Percentiles rank a stretch among this genome's conserved stretches.
These are phyloP conservation scores for Gambusia yucatana DNA, from an alignment of 2,797 vertebrate species.

Conservation along the genomic window DNA sequence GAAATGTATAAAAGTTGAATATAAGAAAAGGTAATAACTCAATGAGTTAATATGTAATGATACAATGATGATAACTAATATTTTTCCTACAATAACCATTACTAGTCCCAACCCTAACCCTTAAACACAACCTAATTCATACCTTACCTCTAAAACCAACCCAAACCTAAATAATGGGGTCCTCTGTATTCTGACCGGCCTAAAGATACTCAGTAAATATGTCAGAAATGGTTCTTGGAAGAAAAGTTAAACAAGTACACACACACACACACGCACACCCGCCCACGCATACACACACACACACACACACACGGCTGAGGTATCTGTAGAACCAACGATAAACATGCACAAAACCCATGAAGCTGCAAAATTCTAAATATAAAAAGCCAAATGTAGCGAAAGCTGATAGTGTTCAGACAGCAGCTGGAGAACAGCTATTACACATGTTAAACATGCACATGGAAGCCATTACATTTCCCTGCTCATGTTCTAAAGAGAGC, in stretches of 20 bases:
- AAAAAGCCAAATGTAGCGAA: slow-evolving; percentile 2
- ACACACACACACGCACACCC: not conserved
- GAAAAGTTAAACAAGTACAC: not conserved
- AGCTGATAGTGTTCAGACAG: slow-evolving; percentile 26
- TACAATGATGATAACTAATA: too few species aligned
- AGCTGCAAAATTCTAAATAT: slow-evolving; percentile 21
- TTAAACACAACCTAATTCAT: not conserved
- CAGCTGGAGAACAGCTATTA: slow-evolving; percentile 14
- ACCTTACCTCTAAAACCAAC: not conserved
- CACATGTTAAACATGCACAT: slow-evolving; percentile 44
- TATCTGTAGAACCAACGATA: slow-evolving; percentile 21
- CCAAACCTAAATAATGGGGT: not conserved
- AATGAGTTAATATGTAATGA: too few species aligned
- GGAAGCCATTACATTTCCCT: slow-evolving; percentile 48
- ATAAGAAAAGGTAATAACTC: too few species aligned
- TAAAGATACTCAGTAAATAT: not conserved
- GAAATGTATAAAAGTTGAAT: too few species aligned
- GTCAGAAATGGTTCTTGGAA: not conserved
- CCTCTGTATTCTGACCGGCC: too few species aligned
- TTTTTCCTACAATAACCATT: too few species aligned
- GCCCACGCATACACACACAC: not conserved
- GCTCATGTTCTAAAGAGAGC: slow-evolving; percentile 43
- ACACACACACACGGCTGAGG: not conserved
- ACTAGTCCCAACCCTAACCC: too few species aligned
- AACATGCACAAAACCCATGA: not conserved